These are phyloP conservation scores for Chlorodrepanis virens DNA, from an alignment of 2,113 vertebrate species.

Conservation along the genomic window DNA sequence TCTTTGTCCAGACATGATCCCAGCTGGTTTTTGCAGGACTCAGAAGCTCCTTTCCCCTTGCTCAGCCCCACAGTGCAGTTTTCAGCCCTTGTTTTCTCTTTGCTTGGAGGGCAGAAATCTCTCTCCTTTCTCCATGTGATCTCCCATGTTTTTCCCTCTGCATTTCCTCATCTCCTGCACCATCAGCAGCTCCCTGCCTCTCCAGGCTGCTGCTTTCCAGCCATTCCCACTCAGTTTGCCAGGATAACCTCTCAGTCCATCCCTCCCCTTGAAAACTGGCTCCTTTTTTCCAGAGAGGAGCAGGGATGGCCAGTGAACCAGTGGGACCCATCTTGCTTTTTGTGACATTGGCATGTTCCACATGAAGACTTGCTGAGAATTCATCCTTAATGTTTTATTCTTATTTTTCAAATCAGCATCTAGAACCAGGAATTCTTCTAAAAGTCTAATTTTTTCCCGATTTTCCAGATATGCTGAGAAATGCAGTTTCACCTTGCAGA, in stretches of 20 bases:
- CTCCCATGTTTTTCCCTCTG: background rate
- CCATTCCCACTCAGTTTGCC: background rate
- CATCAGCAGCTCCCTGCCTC: background rate
- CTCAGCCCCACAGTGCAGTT: background rate
- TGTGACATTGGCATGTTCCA: background rate
- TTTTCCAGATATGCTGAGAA: background rate
- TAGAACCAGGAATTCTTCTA: background rate
- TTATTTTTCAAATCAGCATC: background rate
- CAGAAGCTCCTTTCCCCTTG: background rate
- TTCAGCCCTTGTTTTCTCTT: background rate
- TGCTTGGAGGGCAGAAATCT: background rate
- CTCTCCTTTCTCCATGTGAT: rapidly evolving
- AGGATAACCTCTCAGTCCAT: background rate
- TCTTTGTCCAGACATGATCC: background rate
- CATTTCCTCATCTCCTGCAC: background rate
- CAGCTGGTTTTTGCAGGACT: background rate
- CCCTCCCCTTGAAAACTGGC: background rate
- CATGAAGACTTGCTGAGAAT: rapidly evolving
- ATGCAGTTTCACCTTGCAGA: background rate
- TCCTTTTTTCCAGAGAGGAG: background rate
- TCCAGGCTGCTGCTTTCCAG: background rate
- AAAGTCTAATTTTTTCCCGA: background rate
- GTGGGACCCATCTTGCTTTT: rapidly evolving
- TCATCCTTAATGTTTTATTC: background rate
- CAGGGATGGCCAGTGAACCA: background rate